Conservation (phyloP, 2,888 invertebrate species). For the Mallateleia sp. region DNA sequence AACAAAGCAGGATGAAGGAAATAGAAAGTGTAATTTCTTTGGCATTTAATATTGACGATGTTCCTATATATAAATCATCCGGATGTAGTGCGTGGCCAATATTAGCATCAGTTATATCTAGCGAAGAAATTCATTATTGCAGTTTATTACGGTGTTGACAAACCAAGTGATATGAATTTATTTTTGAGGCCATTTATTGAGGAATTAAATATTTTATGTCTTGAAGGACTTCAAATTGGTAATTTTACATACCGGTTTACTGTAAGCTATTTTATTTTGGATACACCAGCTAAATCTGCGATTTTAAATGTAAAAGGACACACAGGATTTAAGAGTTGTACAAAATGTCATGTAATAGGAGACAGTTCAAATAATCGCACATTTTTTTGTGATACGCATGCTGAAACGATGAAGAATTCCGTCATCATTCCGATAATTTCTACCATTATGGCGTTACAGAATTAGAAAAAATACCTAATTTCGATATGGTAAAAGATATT, state of each 20-base stretch:
- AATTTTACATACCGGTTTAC: not conserved
- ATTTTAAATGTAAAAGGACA: constrained; percentile 27
- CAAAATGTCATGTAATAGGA: constrained; percentile 21
- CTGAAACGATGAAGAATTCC: not conserved
- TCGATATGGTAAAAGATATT: too few relatives aligned
- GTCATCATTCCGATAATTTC: constrained; percentile 1
- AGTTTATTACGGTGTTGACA: constrained; percentile 14
- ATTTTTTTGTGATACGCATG: not conserved
- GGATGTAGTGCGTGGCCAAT: constrained; percentile 17
- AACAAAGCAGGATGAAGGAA: too few relatives aligned
- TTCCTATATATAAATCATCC: constrained; percentile 12
- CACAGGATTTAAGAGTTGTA: constrained; percentile 19
- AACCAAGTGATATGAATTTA: not conserved
- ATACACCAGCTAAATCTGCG: constrained; percentile 39
- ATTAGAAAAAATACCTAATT: not conserved
- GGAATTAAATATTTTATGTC: not conserved
- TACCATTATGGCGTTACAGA: not conserved
- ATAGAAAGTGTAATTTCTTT: not conserved
- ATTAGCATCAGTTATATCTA: not conserved
- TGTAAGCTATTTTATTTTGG: not conserved
- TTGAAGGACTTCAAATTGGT: constrained; percentile 3
- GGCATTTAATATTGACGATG: constrained; percentile 14
- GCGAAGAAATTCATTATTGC: constrained; percentile 6
- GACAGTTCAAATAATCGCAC: not conserved
- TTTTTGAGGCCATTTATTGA: constrained; percentile 12